Base-by-base conservation (phyloP, 2,113 vertebrate species). In the Chloebia gouldiae region DNA sequence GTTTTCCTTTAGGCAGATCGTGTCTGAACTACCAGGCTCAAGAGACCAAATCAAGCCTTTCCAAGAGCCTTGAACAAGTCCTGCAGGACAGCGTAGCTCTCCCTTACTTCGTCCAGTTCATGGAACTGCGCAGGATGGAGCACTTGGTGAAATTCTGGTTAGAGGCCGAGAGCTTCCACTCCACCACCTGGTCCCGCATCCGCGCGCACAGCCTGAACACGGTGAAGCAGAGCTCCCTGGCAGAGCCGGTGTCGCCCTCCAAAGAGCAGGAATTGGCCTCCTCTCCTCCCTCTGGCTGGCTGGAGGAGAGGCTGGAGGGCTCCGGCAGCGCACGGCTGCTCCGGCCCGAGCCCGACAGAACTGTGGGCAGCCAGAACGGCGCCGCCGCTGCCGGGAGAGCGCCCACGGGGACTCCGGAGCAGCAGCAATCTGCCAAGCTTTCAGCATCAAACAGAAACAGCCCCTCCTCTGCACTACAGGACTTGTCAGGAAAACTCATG, bases 141-240 rank as follows among this genome's bases (percentile, higher is more conserved):
- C 98, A 99, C 96, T 96, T 99, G 96, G 99, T 99, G 28, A 98
- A 99, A 28, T 99, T 99, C 92, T 99, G 99, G 99, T 73, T 99
- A 90, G 99, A 99, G 96, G 99, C 99, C 1, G 99, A 99, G 97
- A 98, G 98, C 95, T 99, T 99, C 97, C 98, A 99, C 79, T 98
- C 99, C 66, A 98, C 98, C 27, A 99, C 99, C 33, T 99, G 99
- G 99, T 99, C 99, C 11, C 98, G 99, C 50, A 98, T 99, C 56
- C 97, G 99, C 97, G 99, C 99, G 2, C 99, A 99, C 88, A 99
- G 98, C 97, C 98, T 99, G 76, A 99, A 99, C 98, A 99, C 99
- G 5, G 99, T 99, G 65, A 99, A 99, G 96, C 99, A 99, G 97
- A 99, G 99, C 94, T 98, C 99, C 0, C 71, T 99, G 97, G 99